Base-by-base conservation (phyloP, 2,797 vertebrate genomes). In the Triplophysa yarkandensis region DNA sequence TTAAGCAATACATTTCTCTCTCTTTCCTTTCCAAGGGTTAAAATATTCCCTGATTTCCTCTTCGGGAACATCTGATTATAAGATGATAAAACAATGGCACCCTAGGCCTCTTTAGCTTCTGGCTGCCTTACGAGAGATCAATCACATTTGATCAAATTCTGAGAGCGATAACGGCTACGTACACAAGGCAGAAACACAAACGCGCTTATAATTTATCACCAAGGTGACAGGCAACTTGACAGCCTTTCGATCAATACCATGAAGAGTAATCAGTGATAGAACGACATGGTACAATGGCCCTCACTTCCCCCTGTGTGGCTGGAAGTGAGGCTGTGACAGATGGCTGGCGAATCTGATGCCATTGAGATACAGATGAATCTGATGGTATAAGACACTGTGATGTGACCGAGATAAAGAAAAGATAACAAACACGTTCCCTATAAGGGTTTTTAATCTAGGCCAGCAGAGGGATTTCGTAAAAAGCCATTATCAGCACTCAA, bases 371-470 rank as follows among this genome's bases (percentile, higher is more conserved):
- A 66, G 16, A 46, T 91, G 92, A 94, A 94, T 93, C 92, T 88
- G 85, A 94, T 92, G 93, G 91, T 81, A 83, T 90, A 43, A 64
- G 48, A 83, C 85, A 85, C 81, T 85, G 86, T 87, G 88, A 93
- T 90, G 91, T 34, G 63, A 67, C 62, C 89, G 90, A 92, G 93
- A 92, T 89, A 90, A 91, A 92, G 92, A 89, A 90, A 91, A 90
- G 93, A 91, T 92, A 92, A 91, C 92, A 93, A 94, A 94, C 93
- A 89, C 91, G 92, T 61, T 89, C 87, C 85, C 89, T 90, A 91
- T 92, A 79, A 76, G 90, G 89, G 86, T 92, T 95, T n/a, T 93
- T 95, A 95, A 95, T 95, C 94, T 95, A 92, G 94, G 93, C 92
- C 93, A 94, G 92, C 91, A 90, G 48, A 61, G 90, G 92, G 93